Percentiles rank a stretch among this genome's conserved stretches.
These are phyloP conservation scores for Machaerirhynchus nigripectus DNA, from an alignment of 2,113 vertebrate genomes.

Conservation along the genomic window DNA sequence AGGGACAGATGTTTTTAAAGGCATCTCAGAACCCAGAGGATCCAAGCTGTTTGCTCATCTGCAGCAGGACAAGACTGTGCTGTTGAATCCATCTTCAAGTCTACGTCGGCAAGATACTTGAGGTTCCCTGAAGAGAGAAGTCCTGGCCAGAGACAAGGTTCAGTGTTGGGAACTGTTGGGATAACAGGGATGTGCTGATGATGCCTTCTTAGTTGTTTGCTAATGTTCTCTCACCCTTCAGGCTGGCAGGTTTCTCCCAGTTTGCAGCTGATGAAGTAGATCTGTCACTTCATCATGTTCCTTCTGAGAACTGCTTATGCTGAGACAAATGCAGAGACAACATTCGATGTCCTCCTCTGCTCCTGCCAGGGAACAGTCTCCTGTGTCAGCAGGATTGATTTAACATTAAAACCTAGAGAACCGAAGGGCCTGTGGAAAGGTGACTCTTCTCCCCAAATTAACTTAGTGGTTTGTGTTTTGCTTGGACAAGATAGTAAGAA, in stretches of 20 bases:
- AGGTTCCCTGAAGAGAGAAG: neutral
- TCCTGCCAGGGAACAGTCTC: neutral
- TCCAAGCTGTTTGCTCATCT: neutral
- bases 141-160: neutral
- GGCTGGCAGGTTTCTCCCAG: neutral
- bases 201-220: neutral
- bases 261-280: neutral
- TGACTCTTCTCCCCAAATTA: neutral
- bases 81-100: neutral
- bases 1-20: neutral
- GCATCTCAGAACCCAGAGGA: neutral
- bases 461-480: neutral
- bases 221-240: neutral
- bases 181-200: neutral
- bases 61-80: neutral
- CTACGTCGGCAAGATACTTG: fast-evolving
- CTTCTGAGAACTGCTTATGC: neutral
- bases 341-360: neutral
- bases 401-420: neutral
- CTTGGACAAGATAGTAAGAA: neutral
- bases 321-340: neutral
- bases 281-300: neutral
- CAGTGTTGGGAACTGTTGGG: neutral
- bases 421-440: neutral
- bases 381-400: neutral